Base-by-base conservation (phyloP, 1,140 invertebrate species). In the Vanessa atalanta region DNA sequence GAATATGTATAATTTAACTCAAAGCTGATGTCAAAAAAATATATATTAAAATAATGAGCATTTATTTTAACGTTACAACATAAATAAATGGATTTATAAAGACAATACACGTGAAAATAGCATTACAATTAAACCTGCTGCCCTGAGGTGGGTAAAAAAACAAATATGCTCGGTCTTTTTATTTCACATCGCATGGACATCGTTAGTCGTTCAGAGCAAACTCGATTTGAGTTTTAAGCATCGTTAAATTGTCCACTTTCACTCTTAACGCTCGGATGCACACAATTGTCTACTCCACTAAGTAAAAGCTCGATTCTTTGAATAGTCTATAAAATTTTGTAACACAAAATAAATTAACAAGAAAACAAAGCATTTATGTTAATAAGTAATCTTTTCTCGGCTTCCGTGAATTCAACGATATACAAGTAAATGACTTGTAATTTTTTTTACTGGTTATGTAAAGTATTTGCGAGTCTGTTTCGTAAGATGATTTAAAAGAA, bases 211-310 rank as follows among this genome's bases (percentile, higher is more conserved):
- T 73, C 26, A 47, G 65, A 78, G 57, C 53, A 72, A 76, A 75
- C 71, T 80, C 68, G 64, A 79, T 81, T 84, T 79, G 70, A 72
- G 70, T 80, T 77, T 72, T 69, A 85, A 81, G 70, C 73, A 72
- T 83, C 78, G 77, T 72, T 80, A 79, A 84, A 84, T 75, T 83
- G 70, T 67, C 72, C 76, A 83, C 88, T 90, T 90, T 90, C 88
- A 83, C 88, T 83, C 69, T 89, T 90, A 80, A 86, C 84, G 88
- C 84, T 84, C 77, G 82, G 85, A 75, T 74, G 83, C 71, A 48
- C 79, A 55, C 78, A 76, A 82, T 81, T 82, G 82, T 85, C 71
- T 70, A 71, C 73, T 73, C 76, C 71, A 70, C 71, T 79, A 72
- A 77, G 68, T 81, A 81, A 84, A 80, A 83, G 74, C 75, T 79